Conservation (phyloP, 2,888 invertebrate genomes). For the Melangyna quadrimaculata region DNA sequence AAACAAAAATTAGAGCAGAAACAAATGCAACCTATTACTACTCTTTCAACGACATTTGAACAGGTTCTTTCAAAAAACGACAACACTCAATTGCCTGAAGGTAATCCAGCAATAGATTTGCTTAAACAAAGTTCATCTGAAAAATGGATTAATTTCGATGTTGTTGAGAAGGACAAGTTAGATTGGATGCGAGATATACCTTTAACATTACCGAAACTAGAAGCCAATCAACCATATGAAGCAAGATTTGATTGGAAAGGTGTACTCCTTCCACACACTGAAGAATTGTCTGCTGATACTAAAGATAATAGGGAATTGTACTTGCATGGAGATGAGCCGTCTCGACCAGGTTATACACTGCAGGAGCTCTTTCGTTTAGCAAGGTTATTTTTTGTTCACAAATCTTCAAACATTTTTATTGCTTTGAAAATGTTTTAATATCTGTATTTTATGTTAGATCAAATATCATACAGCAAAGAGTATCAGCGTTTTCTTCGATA, state of each 20-base stretch:
- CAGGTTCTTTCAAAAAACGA: background rate
- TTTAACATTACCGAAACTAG: slow-evolving; percentile 83
- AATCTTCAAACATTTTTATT: too few species aligned
- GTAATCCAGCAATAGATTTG: slow-evolving; percentile 82
- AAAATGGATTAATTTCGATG: slow-evolving; percentile 92
- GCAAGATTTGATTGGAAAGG: slow-evolving; percentile 93
- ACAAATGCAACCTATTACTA: background rate
- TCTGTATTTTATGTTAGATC: slow-evolving; percentile 81
- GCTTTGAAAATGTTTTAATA: background rate
- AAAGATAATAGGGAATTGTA: slow-evolving; percentile 86
- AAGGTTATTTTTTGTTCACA: slow-evolving; percentile 79
- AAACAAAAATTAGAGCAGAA: slow-evolving; percentile 55
- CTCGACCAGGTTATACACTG: slow-evolving; percentile 93
- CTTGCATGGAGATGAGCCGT: slow-evolving; percentile 96
- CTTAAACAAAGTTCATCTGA: slow-evolving; percentile 84
- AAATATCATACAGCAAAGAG: slow-evolving; percentile 90
- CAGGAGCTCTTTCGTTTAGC: slow-evolving; percentile 92
- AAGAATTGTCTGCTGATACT: slow-evolving; percentile 84
- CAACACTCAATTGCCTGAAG: slow-evolving; percentile 61
- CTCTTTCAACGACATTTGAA: background rate
- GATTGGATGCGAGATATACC: slow-evolving; percentile 91
- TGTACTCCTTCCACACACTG: slow-evolving; percentile 87
- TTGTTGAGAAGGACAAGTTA: slow-evolving; percentile 92
- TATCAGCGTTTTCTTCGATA: slow-evolving; percentile 89
- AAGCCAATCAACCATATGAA: slow-evolving; percentile 86